Conservation (phyloP, 2,113 vertebrate genomes). For the Phylloscopus trochilus region DNA sequence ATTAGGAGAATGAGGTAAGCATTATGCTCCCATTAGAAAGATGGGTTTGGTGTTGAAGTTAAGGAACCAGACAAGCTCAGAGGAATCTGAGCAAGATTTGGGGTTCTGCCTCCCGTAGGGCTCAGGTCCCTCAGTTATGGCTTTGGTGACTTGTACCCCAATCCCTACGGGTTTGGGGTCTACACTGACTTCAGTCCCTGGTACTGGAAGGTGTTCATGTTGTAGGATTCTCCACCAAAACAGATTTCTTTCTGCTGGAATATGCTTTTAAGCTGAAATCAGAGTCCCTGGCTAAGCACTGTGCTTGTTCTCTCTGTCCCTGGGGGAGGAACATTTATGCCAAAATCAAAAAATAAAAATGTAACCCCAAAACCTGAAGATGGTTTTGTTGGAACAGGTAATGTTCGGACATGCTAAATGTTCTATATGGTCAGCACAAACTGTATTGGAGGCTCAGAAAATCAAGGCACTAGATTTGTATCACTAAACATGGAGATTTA, state of each 20-base stretch:
- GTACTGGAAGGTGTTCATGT: background rate
- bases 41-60: background rate
- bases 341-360: background rate
- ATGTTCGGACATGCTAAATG: background rate
- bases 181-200: background rate
- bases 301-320: background rate
- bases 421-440: background rate
- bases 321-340: accelerated
- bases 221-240: background rate
- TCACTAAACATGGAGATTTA: background rate
- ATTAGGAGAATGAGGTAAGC: background rate
- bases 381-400: background rate
- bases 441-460: background rate
- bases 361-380: accelerated
- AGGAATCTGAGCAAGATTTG: accelerated
- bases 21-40: background rate
- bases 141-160: background rate
- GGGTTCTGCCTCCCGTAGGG: background rate
- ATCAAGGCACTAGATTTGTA: background rate
- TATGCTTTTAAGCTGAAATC: background rate
- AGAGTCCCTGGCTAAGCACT: background rate
- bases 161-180: background rate
- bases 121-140: background rate
- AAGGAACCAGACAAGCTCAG: background rate
- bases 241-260: background rate